Conservation (phyloP, 2,797 vertebrate genomes). For the Gadopsis marmoratus region DNA sequence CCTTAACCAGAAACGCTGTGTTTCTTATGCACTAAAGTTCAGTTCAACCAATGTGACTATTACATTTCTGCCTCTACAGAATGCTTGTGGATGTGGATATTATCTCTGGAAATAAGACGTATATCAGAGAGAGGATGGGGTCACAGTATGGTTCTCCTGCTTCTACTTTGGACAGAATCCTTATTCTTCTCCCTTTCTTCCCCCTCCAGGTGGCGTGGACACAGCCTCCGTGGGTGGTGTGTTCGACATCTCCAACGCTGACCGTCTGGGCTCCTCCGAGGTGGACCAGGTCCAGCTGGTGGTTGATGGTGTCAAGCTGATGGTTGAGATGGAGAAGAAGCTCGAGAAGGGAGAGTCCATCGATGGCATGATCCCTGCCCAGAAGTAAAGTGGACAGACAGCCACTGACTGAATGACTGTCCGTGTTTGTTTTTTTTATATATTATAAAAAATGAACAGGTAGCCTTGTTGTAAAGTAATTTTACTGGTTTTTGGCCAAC, state of each 20-base stretch:
- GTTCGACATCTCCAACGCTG: conserved; percentile 97
- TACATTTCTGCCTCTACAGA: neutral
- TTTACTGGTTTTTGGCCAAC: conserved; percentile 54
- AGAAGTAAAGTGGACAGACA: conserved; percentile 89
- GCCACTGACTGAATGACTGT: conserved; percentile 63
- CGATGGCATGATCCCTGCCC: conserved; percentile 95
- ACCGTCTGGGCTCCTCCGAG: conserved; percentile 95
- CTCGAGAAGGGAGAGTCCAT: conserved; percentile 94
- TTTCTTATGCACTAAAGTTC: neutral
- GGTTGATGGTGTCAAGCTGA: conserved; percentile 97
- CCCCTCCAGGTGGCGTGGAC: conserved; percentile 91
- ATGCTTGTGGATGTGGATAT: neutral
- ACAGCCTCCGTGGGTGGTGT: conserved; percentile 93
- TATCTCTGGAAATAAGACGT: neutral
- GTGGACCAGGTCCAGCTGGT: conserved; percentile 96
- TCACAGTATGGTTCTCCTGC: neutral
- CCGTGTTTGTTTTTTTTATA: conserved; percentile 74
- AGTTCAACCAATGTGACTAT: neutral
- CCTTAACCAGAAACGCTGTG: neutral
- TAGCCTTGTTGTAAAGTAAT: conserved; percentile 71
- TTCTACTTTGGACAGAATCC: neutral
- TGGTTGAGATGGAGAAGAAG: conserved; percentile 99
- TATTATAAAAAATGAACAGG: conserved; percentile 66
- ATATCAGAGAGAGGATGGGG: neutral
- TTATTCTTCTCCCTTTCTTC: neutral